Evolutionary conservation across 2,888 invertebrate species (phyloP).

Genomic region (Horisme vitalbata): DNA sequence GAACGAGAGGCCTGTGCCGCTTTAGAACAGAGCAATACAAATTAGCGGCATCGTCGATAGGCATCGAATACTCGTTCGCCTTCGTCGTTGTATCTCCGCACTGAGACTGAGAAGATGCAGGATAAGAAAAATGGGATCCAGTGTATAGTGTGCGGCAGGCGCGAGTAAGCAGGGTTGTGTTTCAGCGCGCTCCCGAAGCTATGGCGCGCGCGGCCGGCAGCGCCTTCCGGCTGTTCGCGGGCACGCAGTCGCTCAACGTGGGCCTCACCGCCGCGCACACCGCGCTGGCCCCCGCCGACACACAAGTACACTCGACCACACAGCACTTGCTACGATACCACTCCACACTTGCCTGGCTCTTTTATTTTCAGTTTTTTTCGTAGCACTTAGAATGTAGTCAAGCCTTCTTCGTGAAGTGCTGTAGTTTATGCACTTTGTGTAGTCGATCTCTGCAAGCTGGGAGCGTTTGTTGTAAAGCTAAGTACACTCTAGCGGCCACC

Average conservation of each 20-base stretch:
- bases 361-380: no score
- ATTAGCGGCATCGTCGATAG: no score
- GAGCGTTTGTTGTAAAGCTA: no score
- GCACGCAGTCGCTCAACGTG: constrained; percentile 87
- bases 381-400: neutral
- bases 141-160: constrained; percentile 10
- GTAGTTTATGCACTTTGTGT: neutral
- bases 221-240: constrained; percentile 89
- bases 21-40: no score
- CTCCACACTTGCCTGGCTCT: neutral
- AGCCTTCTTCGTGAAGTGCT: no score
- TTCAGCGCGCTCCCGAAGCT: constrained; percentile 90
- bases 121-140: neutral
- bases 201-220: constrained; percentile 91
- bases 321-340: neutral
- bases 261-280: constrained; percentile 85
- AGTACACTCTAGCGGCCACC: no score
- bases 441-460: no score
- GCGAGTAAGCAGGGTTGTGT: constrained; percentile 50
- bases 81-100: no score
- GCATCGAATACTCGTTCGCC: no score
- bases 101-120: neutral
- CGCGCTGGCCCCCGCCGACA: constrained; percentile 77
- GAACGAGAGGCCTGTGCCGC: no score
- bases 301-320: constrained; percentile 64